Percentiles rank a stretch among this genome's conserved stretches.
Evolutionary conservation across 2,888 invertebrate species (phyloP).

Genomic region (Platycheirus albimanus): DNA sequence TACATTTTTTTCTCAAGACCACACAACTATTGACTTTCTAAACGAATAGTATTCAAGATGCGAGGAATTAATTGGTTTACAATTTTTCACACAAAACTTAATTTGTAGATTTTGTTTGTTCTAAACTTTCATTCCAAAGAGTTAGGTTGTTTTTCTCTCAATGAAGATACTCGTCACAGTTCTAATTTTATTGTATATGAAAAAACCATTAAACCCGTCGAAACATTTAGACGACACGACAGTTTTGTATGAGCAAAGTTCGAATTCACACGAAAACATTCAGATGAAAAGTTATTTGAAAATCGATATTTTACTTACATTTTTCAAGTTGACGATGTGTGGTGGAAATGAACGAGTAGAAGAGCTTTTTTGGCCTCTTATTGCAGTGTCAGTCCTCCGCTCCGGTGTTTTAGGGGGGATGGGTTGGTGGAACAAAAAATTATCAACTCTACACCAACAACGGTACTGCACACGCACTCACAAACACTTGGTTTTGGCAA

Average conservation of each 20-base stretch:
- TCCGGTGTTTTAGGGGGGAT: conserved; percentile 38
- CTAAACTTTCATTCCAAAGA: conserved; percentile 13
- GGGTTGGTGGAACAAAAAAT: conserved; percentile 32
- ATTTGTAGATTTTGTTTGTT: background rate
- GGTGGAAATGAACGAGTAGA: conserved; percentile 57
- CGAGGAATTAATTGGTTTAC: conserved; percentile 17
- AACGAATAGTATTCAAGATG: background rate
- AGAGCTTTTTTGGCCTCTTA: conserved; percentile 64
- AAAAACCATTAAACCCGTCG: conserved; percentile 22
- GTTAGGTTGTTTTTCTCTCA: background rate
- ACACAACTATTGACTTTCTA: conserved; percentile 56
- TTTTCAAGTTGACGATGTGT: conserved; percentile 70
- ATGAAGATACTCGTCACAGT: conserved; percentile 21
- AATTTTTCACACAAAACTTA: conserved; percentile 13
- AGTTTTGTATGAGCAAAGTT: conserved; percentile 23
- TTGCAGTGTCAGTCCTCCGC: conserved; percentile 68
- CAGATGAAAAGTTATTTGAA: conserved; percentile 65
- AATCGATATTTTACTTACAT: conserved; percentile 74
- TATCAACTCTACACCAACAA: conserved; percentile 71
- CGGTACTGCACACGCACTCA: conserved; percentile 59
- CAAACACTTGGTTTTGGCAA: conserved; percentile 34
- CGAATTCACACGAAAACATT: conserved; percentile 65
- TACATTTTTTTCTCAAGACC: conserved; percentile 61
- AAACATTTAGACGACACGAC: conserved; percentile 29
- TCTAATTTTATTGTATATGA: conserved; percentile 11